These are phyloP conservation scores for Electrona antarctica DNA, from an alignment of 2,113 vertebrate genomes.

Conservation along the genomic window DNA sequence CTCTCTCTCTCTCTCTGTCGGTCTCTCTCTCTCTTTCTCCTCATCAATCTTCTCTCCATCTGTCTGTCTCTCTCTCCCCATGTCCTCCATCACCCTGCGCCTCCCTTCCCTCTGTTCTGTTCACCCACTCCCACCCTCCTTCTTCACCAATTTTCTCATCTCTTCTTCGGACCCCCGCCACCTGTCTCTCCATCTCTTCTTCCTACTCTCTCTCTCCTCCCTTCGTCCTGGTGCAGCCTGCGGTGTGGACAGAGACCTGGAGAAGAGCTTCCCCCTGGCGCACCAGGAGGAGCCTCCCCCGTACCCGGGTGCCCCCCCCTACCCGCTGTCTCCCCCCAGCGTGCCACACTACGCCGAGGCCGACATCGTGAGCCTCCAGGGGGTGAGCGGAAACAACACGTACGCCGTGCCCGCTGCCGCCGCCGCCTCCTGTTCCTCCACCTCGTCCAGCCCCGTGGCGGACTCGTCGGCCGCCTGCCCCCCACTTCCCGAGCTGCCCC, in stretches of 20 bases:
- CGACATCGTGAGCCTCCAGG: constrained; percentile 91
- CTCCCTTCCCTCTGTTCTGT: constrained; percentile 3
- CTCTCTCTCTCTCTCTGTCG: not conserved
- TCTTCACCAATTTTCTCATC: not conserved
- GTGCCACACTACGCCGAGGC: constrained; percentile 95
- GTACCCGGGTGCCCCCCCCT: constrained; percentile 80
- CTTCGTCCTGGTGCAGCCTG: constrained; percentile 71
- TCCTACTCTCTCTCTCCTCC: constrained; percentile 8
- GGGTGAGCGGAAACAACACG: constrained; percentile 91
- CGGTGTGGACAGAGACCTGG: constrained; percentile 80
- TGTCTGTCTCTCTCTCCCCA: too few relatives aligned
- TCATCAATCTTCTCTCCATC: too few relatives aligned
- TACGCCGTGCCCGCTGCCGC: constrained; percentile 85
- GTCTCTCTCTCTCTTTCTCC: not conserved
- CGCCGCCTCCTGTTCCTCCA: constrained; percentile 45
- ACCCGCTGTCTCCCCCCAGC: constrained; percentile 79
- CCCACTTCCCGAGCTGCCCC: constrained; percentile 85
- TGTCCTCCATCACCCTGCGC: not conserved
- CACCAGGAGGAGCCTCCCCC: constrained; percentile 75
- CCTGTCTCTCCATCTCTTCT: not conserved
- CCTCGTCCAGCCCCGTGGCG: constrained; percentile 75
- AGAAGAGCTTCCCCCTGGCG: constrained; percentile 74
- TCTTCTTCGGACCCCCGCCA: too few relatives aligned
- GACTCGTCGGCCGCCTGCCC: constrained; percentile 82
- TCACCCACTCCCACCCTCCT: constrained; percentile 21